Conservation (phyloP, 2,797 vertebrate genomes). For the Melopsittacus undulatus region DNA sequence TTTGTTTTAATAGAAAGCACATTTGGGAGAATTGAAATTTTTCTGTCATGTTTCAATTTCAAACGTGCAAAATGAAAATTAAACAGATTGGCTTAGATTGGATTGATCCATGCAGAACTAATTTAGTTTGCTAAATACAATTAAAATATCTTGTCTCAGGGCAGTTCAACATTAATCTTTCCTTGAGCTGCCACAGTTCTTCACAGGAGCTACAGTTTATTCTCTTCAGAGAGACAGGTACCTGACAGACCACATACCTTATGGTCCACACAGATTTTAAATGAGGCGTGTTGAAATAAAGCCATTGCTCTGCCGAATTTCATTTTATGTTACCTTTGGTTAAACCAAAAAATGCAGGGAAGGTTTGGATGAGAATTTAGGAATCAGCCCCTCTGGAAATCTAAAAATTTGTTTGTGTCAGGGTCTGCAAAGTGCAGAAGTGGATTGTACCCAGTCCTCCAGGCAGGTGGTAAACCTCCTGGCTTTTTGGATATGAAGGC, state of each 20-base stretch:
- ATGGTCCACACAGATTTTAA: background rate
- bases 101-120: constrained; percentile 30
- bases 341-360: background rate
- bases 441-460: background rate
- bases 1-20: background rate
- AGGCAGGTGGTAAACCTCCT: background rate
- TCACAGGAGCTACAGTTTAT: background rate
- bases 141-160: constrained; percentile 52
- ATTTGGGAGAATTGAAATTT: background rate
- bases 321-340: background rate
- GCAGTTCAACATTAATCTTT: constrained; percentile 44
- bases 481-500: background rate
- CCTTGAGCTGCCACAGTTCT: background rate
- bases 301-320: background rate
- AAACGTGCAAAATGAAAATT: background rate
- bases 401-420: background rate
- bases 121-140: constrained; percentile 54
- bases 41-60: background rate
- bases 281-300: background rate
- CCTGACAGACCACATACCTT: background rate
- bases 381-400: background rate
- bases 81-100: constrained; percentile 11
- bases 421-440: background rate
- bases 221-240: background rate
- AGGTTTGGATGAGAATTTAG: background rate